Evolutionary conservation across 2,888 invertebrate species (phyloP), one percentile per base, ranked within the genome.

Genomic region (Andrena minutula): DNA sequence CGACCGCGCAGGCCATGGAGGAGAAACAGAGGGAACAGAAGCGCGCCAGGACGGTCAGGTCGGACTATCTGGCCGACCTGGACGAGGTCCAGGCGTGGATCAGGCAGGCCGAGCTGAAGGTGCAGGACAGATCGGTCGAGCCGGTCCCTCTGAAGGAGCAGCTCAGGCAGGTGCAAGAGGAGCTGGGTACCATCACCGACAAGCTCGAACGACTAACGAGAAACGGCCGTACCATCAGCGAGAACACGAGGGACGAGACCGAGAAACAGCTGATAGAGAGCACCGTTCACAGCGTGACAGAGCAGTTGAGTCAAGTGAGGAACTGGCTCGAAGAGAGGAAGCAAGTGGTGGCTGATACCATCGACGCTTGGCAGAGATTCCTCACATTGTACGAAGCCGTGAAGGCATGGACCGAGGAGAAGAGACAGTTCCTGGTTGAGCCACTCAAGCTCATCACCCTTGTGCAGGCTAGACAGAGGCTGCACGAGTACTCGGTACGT

Each of bases 301-400:
- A 98, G 32, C 97, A 98, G 94, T 95, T 98, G 92, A 95, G 96
- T 49, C 97, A 97, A 88, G 96, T 98, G 0, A 96, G 96, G 90
- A 95, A 96, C 77, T 97, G 97, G 96, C 94, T 98, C 88, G 98
- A 98, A 81, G 97, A 98, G 90, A 96, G 97, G 93, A 97, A 97
- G 92, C 96, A 97, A 89, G 96, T 97, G 92, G 97, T 98, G 51
- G 97, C 97, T 72, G 98, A 98, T 91, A 97, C 97, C 80, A 95
- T 98, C 89, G 98, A 98, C 91, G 97, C 98, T 32, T 98, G 98
- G 96, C 96, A 97, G 86, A 95, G 97, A 79, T 98, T 98, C 95
- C 95, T 98, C 89, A 95, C 97, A 79, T 95, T 98, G 84, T 96
- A 98, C 91, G 97, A 97, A 92, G 95, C 96, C 88, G 97, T 98